phyloP scores from a whole-genome alignment of 2,888 invertebrate species.

The Drosophila barbarae region DNA sequence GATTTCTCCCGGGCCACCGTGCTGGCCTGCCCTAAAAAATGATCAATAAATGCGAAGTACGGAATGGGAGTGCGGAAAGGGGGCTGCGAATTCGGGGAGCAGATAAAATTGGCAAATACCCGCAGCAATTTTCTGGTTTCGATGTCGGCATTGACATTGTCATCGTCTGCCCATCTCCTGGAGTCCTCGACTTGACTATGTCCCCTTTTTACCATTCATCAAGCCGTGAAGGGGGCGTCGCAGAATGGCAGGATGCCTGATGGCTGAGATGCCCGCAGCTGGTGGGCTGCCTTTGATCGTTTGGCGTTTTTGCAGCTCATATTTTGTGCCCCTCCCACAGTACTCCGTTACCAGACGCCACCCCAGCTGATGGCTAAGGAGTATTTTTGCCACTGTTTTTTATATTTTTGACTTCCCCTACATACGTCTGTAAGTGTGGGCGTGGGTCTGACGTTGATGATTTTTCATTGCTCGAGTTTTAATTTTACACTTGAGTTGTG shows the following conservation, averaged over 20 bases:
- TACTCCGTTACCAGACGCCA: conserved; percentile 27
- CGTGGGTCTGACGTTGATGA: conserved; percentile 73
- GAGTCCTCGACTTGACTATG: conserved; percentile 11
- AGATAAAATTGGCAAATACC: conserved; percentile 66
- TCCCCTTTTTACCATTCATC: conserved; percentile 38
- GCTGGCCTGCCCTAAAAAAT: conserved; percentile 51
- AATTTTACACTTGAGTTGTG: conserved; percentile 79
- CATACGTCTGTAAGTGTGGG: conserved; percentile 33
- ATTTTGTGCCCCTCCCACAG: conserved; percentile 41
- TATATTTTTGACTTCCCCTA: conserved; percentile 30
- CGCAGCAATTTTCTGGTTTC: conserved; percentile 76
- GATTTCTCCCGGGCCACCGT: neutral
- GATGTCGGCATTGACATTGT: conserved; percentile 70
- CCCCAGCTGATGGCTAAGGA: conserved; percentile 20
- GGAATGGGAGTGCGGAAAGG: conserved; percentile 6
- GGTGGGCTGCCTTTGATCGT: conserved; percentile 65
- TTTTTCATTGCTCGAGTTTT: conserved; percentile 79
- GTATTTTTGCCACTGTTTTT: conserved; percentile 59
- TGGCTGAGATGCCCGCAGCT: conserved; percentile 53
- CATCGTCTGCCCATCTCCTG: conserved; percentile 49
- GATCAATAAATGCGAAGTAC: conserved; percentile 57
- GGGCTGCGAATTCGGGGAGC: conserved; percentile 15
- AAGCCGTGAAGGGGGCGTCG: conserved; percentile 26
- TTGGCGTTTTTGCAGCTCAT: conserved; percentile 61
- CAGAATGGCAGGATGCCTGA: conserved; percentile 43